phyloP scores from a whole-genome alignment of 92 coral and sea anemone genomes.

The Heteractis magnifica region DNA sequence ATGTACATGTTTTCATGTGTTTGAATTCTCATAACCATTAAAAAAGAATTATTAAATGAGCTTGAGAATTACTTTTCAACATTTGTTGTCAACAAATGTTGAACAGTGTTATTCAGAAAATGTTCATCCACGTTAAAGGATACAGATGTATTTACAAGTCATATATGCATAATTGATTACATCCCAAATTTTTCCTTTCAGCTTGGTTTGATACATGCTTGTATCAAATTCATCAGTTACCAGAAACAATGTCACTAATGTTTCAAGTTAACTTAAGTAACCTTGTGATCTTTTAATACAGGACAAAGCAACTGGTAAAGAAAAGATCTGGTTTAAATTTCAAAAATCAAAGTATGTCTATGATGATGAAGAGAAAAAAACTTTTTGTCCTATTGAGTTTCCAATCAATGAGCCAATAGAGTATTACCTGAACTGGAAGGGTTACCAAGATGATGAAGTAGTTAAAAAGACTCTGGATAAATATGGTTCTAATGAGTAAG shows the following conservation, averaged over 20 bases:
- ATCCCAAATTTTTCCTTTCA: too few species aligned
- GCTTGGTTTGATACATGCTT: too few species aligned
- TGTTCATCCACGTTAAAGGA: too few species aligned
- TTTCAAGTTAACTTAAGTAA: too few species aligned
- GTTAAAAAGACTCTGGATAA: conserved; percentile 62
- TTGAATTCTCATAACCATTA: neutral
- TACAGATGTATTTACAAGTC: too few species aligned
- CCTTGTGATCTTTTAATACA: conserved; percentile 18
- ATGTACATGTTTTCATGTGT: neutral
- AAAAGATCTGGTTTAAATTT: conserved; percentile 85
- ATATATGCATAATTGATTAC: too few species aligned
- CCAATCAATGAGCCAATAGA: conserved; percentile 84
- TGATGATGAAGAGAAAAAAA: conserved; percentile 94
- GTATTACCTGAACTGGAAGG: conserved; percentile 77
- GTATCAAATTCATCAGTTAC: too few species aligned
- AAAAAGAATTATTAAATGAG: neutral
- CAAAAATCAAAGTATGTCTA: conserved; percentile 97
- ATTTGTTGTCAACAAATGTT: too few species aligned
- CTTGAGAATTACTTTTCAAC: too few species aligned
- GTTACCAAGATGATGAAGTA: conserved; percentile 86
- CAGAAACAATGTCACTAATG: too few species aligned
- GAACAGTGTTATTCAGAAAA: too few species aligned
- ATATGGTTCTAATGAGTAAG: conserved; percentile 89
- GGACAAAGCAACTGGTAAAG: conserved; percentile 80
- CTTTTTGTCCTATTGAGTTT: conserved; percentile 80